Conservation (phyloP, 2,888 invertebrate species). For the Frankliniella intonsa region DNA sequence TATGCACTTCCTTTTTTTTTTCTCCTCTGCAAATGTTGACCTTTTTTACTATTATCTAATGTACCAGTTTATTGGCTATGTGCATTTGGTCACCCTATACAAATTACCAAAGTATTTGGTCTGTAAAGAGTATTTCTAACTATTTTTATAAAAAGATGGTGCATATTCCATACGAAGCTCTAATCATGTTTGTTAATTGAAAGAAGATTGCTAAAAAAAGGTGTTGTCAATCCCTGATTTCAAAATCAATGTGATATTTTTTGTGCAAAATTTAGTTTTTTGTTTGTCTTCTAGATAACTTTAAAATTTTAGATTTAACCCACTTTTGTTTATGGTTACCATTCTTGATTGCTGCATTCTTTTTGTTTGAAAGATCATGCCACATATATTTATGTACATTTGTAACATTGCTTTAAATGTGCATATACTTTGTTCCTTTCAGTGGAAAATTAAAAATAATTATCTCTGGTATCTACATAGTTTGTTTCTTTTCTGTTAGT, state of each 20-base stretch:
- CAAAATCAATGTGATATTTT: conserved; percentile 19
- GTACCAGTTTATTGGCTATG: too few relatives aligned
- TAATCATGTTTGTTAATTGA: background rate
- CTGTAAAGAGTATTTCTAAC: background rate
- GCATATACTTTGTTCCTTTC: background rate
- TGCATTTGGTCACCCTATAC: background rate
- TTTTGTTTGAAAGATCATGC: background rate
- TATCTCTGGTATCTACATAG: background rate
- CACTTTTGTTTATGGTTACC: background rate
- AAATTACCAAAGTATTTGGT: background rate
- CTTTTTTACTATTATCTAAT: too few relatives aligned
- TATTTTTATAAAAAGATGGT: background rate
- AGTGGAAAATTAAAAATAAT: background rate
- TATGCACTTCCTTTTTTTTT: background rate
- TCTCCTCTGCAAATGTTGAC: too few relatives aligned
- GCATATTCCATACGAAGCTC: too few relatives aligned
- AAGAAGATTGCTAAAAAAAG: background rate
- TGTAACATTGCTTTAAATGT: too few relatives aligned
- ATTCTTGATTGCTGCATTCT: background rate
- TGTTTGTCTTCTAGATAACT: background rate
- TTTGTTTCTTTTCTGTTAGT: background rate
- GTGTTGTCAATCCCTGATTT: background rate
- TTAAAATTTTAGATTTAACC: background rate
- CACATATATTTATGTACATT: too few relatives aligned
- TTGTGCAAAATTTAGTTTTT: background rate